These are phyloP conservation scores for Irena cyanogastra DNA, from an alignment of 2,113 vertebrate genomes.

Conservation along the genomic window DNA sequence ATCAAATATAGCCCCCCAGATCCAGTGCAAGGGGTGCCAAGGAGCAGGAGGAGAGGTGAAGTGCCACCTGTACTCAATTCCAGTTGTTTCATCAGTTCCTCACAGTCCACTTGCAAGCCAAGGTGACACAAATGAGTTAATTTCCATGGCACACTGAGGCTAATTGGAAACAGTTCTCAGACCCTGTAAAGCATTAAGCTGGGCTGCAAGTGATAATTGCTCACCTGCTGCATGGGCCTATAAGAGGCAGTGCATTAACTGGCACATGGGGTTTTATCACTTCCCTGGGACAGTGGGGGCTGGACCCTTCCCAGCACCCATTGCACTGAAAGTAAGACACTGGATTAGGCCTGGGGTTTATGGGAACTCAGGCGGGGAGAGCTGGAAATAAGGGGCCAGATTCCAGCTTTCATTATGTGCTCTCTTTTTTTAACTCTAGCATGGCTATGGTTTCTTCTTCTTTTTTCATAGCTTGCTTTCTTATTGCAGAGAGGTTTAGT, in stretches of 20 bases:
- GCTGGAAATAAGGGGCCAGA: neutral
- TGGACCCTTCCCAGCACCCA: neutral
- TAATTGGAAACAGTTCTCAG: conserved; percentile 63
- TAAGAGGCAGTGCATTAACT: conserved; percentile 45
- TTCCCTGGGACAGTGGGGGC: neutral
- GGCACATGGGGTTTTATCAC: conserved; percentile 46
- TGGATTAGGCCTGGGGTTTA: neutral
- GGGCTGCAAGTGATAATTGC: conserved; percentile 62
- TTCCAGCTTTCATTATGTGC: neutral
- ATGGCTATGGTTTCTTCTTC: neutral
- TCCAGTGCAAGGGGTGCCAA: neutral
- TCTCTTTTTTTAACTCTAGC: neutral
- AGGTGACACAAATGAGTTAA: conserved; percentile 64
- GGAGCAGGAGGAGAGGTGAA: neutral
- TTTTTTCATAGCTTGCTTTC: neutral
- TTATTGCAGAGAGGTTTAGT: neutral
- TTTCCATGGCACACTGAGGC: conserved; percentile 34
- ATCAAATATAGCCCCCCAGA: neutral
- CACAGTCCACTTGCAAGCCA: neutral
- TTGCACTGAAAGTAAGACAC: neutral
- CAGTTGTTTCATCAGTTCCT: neutral
- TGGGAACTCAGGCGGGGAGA: neutral
- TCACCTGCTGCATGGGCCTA: conserved; percentile 55
- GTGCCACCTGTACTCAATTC: neutral
- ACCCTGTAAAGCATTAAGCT: conserved; percentile 48